Evolutionary conservation across 2,113 vertebrate genomes (phyloP).

Genomic region (Mus spicilegus): DNA sequence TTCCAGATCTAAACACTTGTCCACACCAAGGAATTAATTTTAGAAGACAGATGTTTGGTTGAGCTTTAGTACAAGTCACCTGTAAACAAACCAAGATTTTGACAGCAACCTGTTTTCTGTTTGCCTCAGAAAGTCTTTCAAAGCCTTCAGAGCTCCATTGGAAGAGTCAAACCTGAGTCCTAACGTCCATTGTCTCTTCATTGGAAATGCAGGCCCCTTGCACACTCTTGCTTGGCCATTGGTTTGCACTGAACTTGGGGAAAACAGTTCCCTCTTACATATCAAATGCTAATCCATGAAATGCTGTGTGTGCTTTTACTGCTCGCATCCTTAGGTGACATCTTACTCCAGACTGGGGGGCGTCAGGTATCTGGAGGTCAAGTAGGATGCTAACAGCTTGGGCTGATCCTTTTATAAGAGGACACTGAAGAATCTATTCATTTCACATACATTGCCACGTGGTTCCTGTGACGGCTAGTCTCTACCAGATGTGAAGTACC

Average conservation of each 20-base stretch:
- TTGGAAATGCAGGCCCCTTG: neutral
- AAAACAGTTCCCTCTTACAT: conserved; percentile 72
- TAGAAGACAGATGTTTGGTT: neutral
- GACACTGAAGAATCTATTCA: conserved; percentile 86
- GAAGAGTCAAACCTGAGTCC: neutral
- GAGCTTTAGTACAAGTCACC: neutral
- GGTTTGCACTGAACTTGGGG: conserved; percentile 56
- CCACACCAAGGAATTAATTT: neutral
- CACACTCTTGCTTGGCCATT: neutral
- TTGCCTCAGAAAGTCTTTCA: neutral
- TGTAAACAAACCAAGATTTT: neutral
- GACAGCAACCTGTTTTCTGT: neutral
- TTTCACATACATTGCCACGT: conserved; percentile 85
- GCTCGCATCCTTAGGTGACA: conserved; percentile 73
- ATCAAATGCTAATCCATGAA: conserved; percentile 79
- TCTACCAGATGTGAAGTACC: conserved; percentile 84
- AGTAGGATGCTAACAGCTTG: conserved; percentile 83
- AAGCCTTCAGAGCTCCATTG: neutral
- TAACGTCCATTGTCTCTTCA: neutral
- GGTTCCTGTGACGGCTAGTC: conserved; percentile 86
- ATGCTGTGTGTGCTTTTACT: conserved; percentile 74
- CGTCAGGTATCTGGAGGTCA: conserved; percentile 83
- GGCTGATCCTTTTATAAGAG: conserved; percentile 85
- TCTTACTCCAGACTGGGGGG: conserved; percentile 77
- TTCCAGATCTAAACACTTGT: neutral